Evolutionary conservation across 1,140 invertebrate genomes (phyloP), one percentile per base, ranked within the genome.

Genomic region (Sarcophaga peregrina): DNA sequence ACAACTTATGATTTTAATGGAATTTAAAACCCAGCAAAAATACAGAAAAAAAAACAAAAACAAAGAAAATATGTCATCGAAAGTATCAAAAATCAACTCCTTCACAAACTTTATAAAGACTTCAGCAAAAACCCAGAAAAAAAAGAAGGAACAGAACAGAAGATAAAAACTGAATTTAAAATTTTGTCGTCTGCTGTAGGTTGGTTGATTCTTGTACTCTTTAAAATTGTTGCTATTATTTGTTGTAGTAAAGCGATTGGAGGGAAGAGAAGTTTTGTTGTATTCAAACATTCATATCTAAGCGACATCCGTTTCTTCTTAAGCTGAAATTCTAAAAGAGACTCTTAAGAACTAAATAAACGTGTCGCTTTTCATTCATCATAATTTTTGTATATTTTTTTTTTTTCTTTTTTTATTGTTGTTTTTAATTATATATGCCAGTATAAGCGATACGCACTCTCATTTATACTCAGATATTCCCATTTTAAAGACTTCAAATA

Each of bases 21-120:
- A 37, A 37, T 37, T 37, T 37, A 37, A 37, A 37, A 13, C 15
- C 58, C 58, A 72, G 62, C 62, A 72, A 20, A 72, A 72, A 20
- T 25, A 72, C 8, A 72, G n/a, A 20, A 72, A 72, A 25, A 50
- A 50, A 78, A 50, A 17, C 47, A 50, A 50, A 48, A 37, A 37
- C 1, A 1, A 37, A 37, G 25, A 37, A 37, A 37, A 37, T 37
- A 37, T 37, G 25, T 37, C 25, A 37, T 37, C 25, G 25, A 37
- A 78, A 78, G 75, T 78, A 78, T 78, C 75, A 78, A 78, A 78
- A 78, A 78, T 78, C 75, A 78, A 78, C 75, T 78, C 75, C 75
- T 78, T 78, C 75, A 78, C n/a, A 68, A 68, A 20, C 20, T 20
- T 20, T 52, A 10, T 52, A 10, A n/a, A 52, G 50, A 52, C 13